A percentile compares a stretch with the other conserved stretches of the same genome.
Evolutionary conservation across 2,888 invertebrate species (phyloP).

Genomic region (Heliconius charithonia): DNA sequence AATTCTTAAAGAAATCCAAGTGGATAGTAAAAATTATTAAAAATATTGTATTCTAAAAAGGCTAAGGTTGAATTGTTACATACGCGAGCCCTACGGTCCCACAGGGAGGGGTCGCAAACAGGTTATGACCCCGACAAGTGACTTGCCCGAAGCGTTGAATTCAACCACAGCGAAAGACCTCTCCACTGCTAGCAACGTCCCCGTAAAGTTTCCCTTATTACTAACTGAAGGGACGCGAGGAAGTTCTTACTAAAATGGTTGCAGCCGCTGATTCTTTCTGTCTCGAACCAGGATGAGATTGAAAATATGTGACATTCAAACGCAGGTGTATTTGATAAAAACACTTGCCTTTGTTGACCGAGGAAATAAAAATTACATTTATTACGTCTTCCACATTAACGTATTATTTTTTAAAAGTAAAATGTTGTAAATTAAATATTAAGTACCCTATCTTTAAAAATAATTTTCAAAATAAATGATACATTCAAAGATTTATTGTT

Average conservation of each 20-base stretch:
- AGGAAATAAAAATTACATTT: conserved; percentile 25
- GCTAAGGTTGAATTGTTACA: conserved; percentile 68
- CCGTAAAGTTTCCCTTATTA: conserved; percentile 50
- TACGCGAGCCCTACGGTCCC: conserved; percentile 73
- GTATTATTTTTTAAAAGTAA: neutral
- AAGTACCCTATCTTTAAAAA: conserved; percentile 7
- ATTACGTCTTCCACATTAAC: neutral
- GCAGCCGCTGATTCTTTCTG: conserved; percentile 66
- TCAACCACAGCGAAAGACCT: conserved; percentile 67
- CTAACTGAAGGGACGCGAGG: conserved; percentile 49
- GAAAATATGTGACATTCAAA: conserved; percentile 65
- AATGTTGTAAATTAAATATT: conserved; percentile 4
- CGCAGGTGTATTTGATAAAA: conserved; percentile 49
- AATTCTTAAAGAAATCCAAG: neutral
- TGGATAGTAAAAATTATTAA: conserved; percentile 15
- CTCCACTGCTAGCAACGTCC: conserved; percentile 54
- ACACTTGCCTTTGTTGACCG: conserved; percentile 24
- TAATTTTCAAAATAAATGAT: conserved; percentile 20
- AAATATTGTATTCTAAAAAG: conserved; percentile 44
- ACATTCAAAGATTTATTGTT: conserved; percentile 43
- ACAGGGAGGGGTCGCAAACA: conserved; percentile 82
- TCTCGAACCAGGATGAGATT: conserved; percentile 79
- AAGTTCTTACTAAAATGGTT: conserved; percentile 59
- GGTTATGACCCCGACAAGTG: conserved; percentile 84
- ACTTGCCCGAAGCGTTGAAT: conserved; percentile 77